These are phyloP conservation scores for Dendrolimus pini DNA, from an alignment of 2,888 invertebrate genomes.

Conservation along the genomic window DNA sequence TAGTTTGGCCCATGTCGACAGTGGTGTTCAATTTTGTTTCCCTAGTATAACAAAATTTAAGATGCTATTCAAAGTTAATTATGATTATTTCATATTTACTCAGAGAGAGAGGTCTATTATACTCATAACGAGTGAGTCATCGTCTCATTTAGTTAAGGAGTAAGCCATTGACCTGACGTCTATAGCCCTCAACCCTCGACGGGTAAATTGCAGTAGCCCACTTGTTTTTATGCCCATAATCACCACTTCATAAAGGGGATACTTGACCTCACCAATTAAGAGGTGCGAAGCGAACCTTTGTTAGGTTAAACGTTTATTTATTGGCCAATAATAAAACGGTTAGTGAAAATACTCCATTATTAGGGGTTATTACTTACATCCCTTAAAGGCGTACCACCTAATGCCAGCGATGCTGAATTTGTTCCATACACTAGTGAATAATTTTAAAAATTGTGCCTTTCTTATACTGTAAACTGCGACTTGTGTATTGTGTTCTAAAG, in stretches of 20 bases:
- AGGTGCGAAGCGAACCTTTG: neutral
- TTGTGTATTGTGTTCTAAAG: too few relatives aligned
- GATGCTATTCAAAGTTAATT: too few relatives aligned
- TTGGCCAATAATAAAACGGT: neutral
- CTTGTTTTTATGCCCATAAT: slow-evolving; percentile 32
- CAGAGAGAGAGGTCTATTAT: too few relatives aligned
- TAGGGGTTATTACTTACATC: neutral
- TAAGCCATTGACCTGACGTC: slow-evolving; percentile 27
- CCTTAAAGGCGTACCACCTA: slow-evolving; percentile 4
- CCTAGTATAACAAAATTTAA: too few relatives aligned
- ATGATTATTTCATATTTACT: too few relatives aligned
- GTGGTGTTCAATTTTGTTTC: too few relatives aligned
- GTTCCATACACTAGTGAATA: too few relatives aligned
- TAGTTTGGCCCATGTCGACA: too few relatives aligned
- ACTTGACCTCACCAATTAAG: slow-evolving; percentile 11
- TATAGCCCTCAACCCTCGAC: slow-evolving; percentile 20
- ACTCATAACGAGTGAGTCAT: slow-evolving; percentile 8
- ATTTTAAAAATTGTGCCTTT: too few relatives aligned
- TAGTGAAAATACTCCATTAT: neutral
- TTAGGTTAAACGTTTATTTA: neutral
- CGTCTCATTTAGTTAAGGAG: slow-evolving; percentile 25
- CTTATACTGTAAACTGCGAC: too few relatives aligned
- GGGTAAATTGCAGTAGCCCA: slow-evolving; percentile 28
- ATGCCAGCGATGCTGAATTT: too few relatives aligned
- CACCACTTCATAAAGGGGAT: slow-evolving; percentile 3